These are phyloP conservation scores for Dioctria linearis DNA, from an alignment of 2,888 invertebrate genomes.

Conservation along the genomic window DNA sequence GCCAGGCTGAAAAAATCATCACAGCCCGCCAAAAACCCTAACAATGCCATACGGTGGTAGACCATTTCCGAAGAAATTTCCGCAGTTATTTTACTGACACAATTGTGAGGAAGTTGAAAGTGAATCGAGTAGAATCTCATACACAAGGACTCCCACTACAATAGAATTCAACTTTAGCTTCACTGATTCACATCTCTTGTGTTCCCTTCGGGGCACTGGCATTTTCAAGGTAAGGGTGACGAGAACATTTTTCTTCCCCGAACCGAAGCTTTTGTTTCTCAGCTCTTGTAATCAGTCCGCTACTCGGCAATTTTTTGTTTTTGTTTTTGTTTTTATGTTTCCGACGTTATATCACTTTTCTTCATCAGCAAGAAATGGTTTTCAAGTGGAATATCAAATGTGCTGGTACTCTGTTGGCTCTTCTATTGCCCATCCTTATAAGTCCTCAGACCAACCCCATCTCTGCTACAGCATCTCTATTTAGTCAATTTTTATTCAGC, in stretches of 20 bases:
- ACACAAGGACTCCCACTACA: too few species aligned
- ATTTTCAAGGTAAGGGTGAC: constrained; percentile 22
- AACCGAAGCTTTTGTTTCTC: not conserved
- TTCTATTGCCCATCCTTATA: not conserved
- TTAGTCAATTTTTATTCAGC: constrained; percentile 37
- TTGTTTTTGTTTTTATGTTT: not conserved
- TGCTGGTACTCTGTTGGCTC: not conserved
- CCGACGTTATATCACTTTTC: not conserved
- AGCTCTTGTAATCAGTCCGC: not conserved
- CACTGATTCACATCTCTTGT: not conserved
- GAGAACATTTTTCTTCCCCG: constrained; percentile 17
- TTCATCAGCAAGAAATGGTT: not conserved
- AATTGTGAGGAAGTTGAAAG: constrained; percentile 6
- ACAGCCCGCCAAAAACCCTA: not conserved
- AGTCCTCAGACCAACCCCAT: too few species aligned
- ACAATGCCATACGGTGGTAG: not conserved
- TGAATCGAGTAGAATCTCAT: not conserved
- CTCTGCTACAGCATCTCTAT: not conserved
- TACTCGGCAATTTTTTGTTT: not conserved
- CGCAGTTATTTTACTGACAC: constrained; percentile 29
- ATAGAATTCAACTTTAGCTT: too few species aligned
- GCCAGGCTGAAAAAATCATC: not conserved
- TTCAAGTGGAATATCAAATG: constrained; percentile 6
- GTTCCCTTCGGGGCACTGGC: not conserved
- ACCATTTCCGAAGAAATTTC: constrained; percentile 19